phyloP scores from a whole-genome alignment of 2,113 vertebrate genomes.

The Scytalopus superciliaris region DNA sequence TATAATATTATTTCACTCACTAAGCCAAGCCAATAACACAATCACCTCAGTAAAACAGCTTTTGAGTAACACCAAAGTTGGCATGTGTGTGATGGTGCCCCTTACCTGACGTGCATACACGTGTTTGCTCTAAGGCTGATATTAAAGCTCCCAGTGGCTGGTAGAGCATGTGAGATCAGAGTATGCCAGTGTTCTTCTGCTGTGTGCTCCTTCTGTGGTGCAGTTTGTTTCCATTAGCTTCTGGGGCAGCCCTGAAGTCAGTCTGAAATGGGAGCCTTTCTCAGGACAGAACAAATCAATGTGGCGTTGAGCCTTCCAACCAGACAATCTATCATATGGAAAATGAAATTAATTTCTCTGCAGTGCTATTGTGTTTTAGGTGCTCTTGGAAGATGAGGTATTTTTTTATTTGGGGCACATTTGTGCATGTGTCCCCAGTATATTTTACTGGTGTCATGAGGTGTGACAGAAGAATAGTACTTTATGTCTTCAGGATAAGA shows the following conservation, averaged over 20 bases:
- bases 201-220: neutral
- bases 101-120: neutral
- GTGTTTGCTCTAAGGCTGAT: neutral
- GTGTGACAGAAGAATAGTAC: conserved; percentile 37
- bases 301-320: conserved; percentile 17
- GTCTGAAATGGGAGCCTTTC: conserved; percentile 18
- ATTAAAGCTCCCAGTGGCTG: neutral
- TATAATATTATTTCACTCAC: accelerated
- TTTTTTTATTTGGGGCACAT: conserved; percentile 2
- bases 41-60: neutral
- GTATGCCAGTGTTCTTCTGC: neutral
- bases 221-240: conserved; percentile 40
- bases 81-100: neutral
- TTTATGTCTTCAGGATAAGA: conserved; percentile 57
- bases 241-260: conserved; percentile 1
- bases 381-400: neutral
- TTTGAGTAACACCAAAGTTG: neutral
- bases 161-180: neutral
- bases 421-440: neutral
- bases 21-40: neutral
- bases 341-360: conserved; percentile 40
- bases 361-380: conserved; percentile 28
- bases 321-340: conserved; percentile 37
- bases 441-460: conserved; percentile 15
- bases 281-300: conserved; percentile 29